Evolutionary conservation across 2,113 vertebrate species (phyloP), one percentile per base, ranked within the genome.

Genomic region (Aix galericulata): DNA sequence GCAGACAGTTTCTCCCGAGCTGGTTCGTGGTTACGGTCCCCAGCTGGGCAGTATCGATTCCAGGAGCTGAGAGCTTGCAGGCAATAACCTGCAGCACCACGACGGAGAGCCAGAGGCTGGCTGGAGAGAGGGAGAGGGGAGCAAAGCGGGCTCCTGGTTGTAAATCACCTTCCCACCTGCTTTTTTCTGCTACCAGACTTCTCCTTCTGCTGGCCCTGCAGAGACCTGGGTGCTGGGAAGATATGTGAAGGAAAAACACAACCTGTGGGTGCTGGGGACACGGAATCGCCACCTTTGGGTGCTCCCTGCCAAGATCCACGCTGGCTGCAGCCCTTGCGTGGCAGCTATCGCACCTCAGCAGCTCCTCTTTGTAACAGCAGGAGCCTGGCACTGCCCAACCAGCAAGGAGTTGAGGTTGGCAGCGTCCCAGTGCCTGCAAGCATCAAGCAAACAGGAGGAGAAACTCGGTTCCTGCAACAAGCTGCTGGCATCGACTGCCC

Each of bases 1-100:
- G 17, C 82, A 58, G 95, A 72, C 86, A 8, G 56, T 68, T 89
- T 77, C 74, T 75, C 46, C 91, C 17, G 15, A 60, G 32, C 76
- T 34, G 29, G 15, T 72, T 50, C 92, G 63, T 6, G 14, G 60
- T 72, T 74, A n/a, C 60, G 83, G 64, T 29, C 26, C 92, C 95
- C 96, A 93, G 88, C 80, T 86, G 96, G 92, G 88, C 76, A 83
- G 15, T 17, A 86, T 12, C 10, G 82, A 86, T 79, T 48, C 76
- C 13, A 74, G 88, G 84, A 56, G 95, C 91, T 32, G 60, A 78
- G 83, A 86, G 67, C 68, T 92, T 48, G 50, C 58, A 87, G 55
- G 90, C 64, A 78, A 59, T 62, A 74, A 44, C 38, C 67, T 48
- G 62, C 80, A 86, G 69, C 81, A 56, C 34, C 23, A 46, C 66